Evolutionary conservation across 2,888 invertebrate species (phyloP).

Genomic region (Mesodorylaimus sp.): DNA sequence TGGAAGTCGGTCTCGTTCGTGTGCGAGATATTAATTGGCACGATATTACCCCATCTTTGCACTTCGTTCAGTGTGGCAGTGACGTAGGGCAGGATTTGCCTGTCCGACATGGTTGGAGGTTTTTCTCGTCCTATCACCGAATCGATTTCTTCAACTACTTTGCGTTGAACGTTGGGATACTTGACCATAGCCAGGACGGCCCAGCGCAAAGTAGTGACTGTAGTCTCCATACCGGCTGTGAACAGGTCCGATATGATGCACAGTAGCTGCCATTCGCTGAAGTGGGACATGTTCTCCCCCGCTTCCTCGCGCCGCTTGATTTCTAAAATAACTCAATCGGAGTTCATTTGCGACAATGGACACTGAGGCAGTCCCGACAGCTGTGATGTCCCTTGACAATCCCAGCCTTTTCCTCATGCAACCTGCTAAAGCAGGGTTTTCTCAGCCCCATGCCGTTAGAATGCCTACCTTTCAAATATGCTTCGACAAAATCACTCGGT

Average conservation of each 20-base stretch:
- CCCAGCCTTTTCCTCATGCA: neutral
- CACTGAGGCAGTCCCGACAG: no score
- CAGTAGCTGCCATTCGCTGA: neutral
- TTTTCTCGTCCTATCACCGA: constrained; percentile 7
- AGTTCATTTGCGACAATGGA: no score
- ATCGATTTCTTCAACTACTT: constrained; percentile 9
- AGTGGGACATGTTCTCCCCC: neutral
- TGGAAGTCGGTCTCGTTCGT: constrained; percentile 6
- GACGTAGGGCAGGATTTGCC: constrained; percentile 14
- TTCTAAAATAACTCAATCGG: neutral
- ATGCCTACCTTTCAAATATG: constrained; percentile 12
- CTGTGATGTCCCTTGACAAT: no score
- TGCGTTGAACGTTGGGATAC: constrained; percentile 19
- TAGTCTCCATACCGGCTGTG: constrained; percentile 28
- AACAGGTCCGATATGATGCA: constrained; percentile 20
- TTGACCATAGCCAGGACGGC: constrained; percentile 21
- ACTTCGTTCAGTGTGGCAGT: constrained; percentile 22
- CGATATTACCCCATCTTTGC: constrained; percentile 22
- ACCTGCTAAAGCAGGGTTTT: neutral
- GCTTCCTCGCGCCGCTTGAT: neutral
- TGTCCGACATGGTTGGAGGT: constrained; percentile 5
- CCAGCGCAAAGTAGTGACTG: constrained; percentile 23
- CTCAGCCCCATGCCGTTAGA: neutral
- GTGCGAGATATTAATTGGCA: constrained; percentile 18
- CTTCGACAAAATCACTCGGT: constrained; percentile 15